Conservation (phyloP, 2,113 vertebrate species). For the Balaenoptera acutorostrata region DNA sequence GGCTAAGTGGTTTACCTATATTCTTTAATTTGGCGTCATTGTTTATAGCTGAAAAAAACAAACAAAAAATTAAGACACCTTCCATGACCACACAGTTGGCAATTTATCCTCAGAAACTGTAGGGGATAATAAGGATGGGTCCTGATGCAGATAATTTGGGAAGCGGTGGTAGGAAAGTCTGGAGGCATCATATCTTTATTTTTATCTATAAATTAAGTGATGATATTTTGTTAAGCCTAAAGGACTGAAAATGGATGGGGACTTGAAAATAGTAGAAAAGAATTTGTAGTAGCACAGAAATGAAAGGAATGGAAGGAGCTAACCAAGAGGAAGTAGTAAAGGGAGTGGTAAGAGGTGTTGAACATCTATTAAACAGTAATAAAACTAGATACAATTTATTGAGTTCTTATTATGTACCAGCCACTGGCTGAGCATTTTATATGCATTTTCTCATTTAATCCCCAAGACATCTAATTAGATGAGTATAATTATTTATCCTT, state of each 20-base stretch:
- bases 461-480: conserved; percentile 47
- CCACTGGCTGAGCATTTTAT: conserved; percentile 31
- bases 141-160: background rate
- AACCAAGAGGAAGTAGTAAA: background rate
- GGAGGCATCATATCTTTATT: background rate
- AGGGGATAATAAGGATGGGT: background rate
- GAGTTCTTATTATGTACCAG: conserved; percentile 40
- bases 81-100: background rate
- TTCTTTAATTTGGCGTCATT: background rate
- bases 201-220: conserved; percentile 9
- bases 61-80: background rate
- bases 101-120: background rate
- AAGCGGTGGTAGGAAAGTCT: background rate
- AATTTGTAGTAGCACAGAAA: background rate
- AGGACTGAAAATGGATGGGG: background rate
- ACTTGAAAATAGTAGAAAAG: background rate
- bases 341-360: background rate
- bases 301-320: background rate
- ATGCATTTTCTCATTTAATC: conserved; percentile 50
- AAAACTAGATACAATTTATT: conserved; percentile 54
- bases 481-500: conserved; percentile 34
- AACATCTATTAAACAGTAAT: conserved; percentile 37
- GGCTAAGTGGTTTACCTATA: background rate
- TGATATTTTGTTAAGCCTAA: background rate
- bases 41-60: background rate